These are phyloP conservation scores for Sanderia malayensis DNA, from an alignment of 30 jellyfish, hydroid and myxozoan species.

Conservation along the genomic window DNA sequence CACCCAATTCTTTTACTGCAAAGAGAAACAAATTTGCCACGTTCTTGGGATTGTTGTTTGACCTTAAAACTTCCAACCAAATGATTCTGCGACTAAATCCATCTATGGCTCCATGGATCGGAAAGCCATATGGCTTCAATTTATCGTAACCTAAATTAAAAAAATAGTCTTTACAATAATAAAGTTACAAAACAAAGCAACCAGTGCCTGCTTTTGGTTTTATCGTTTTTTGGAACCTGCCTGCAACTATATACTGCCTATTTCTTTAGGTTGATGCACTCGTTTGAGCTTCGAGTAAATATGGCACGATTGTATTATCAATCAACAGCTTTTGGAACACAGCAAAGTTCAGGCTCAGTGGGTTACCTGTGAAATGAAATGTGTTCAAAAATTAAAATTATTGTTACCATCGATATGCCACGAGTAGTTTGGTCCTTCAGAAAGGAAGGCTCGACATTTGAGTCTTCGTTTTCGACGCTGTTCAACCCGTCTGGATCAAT, in stretches of 20 bases:
- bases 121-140: constrained; percentile 51
- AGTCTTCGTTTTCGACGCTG: constrained; percentile 7
- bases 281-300: too few species aligned
- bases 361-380: neutral
- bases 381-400: neutral
- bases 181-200: too few species aligned
- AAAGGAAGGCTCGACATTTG: constrained; percentile 4
- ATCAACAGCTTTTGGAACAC: too few species aligned
- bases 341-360: too few species aligned
- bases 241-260: too few species aligned
- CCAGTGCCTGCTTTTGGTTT: too few species aligned
- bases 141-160: constrained; percentile 46
- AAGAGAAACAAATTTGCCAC: neutral
- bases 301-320: too few species aligned
- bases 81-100: constrained; percentile 26
- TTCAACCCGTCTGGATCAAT: constrained; percentile 46
- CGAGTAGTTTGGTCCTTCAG: constrained; percentile 35
- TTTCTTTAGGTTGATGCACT: too few species aligned
- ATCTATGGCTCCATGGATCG: constrained; percentile 48
- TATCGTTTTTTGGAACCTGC: too few species aligned
- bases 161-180: too few species aligned
- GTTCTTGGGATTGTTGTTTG: neutral
- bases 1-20: neutral
- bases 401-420: constrained; percentile 44
- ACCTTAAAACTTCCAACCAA: constrained; percentile 9